These are phyloP conservation scores for Periplaneta americana DNA, from an alignment of 1,140 invertebrate species.

Conservation along the genomic window DNA sequence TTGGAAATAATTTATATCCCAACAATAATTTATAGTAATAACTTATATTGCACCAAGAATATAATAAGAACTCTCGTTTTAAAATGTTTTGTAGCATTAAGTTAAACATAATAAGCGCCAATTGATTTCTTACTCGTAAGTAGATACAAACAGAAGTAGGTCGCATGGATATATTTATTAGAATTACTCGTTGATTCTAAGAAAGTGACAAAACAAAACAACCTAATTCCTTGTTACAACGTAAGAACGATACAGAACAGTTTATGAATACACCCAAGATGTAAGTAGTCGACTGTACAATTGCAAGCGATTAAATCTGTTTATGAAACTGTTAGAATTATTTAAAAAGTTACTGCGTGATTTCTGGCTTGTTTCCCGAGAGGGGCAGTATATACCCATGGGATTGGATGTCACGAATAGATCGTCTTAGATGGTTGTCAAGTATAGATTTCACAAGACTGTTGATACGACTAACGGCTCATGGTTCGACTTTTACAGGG, in stretches of 20 bases:
- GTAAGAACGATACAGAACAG: neutral
- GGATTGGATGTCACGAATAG: too few relatives aligned
- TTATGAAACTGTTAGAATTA: too few relatives aligned
- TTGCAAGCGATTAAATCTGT: too few relatives aligned
- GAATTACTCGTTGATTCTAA: neutral
- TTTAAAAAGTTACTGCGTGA: too few relatives aligned
- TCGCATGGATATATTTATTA: neutral
- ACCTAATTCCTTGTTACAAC: neutral
- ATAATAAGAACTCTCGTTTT: neutral
- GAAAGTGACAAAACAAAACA: neutral
- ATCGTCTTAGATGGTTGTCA: too few relatives aligned
- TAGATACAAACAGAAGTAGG: neutral
- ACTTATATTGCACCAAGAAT: neutral
- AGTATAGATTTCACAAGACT: too few relatives aligned
- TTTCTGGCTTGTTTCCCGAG: too few relatives aligned
- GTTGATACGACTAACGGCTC: too few relatives aligned
- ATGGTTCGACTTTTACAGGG: neutral
- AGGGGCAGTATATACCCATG: too few relatives aligned
- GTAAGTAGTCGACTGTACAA: too few relatives aligned
- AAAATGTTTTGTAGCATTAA: neutral
- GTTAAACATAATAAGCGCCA: neutral
- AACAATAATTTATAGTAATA: neutral
- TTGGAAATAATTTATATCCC: neutral
- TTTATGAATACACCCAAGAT: too few relatives aligned
- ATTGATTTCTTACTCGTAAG: neutral